These are phyloP conservation scores for Hemicrepidius hirtus DNA, from an alignment of 2,888 invertebrate species.

Conservation along the genomic window DNA sequence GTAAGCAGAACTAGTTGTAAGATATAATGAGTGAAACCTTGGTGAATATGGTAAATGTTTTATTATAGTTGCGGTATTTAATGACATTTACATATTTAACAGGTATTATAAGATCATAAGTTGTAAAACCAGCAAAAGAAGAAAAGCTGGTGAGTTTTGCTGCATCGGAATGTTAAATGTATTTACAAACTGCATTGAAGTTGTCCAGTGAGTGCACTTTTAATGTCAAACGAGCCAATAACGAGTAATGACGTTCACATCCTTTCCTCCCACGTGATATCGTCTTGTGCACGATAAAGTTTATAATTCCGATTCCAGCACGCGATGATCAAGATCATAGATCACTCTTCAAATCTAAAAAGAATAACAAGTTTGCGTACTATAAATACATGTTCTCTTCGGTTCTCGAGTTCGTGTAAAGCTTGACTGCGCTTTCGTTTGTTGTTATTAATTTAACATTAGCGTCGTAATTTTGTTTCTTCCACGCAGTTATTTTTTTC, in stretches of 20 bases:
- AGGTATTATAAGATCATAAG: no score
- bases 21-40: no score
- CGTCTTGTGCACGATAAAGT: constrained; percentile 21
- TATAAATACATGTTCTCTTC: constrained; percentile 24
- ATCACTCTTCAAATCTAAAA: constrained; percentile 25
- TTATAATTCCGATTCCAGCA: constrained; percentile 31
- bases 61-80: no score
- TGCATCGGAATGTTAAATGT: no score
- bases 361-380: constrained; percentile 26
- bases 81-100: no score
- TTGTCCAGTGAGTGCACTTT: constrained; percentile 9
- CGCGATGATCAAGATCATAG: constrained; percentile 37
- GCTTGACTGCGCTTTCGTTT: constrained; percentile 42
- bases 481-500: not conserved
- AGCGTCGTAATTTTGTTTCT: not conserved
- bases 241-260: constrained; percentile 27
- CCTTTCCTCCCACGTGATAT: constrained; percentile 26
- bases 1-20: no score
- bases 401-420: constrained; percentile 36
- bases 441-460: constrained; percentile 24
- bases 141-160: no score
- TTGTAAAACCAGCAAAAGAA: no score
- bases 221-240: constrained; percentile 29
- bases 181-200: not conserved
- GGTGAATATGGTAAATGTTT: no score